These are phyloP conservation scores for Phoebastria nigripes DNA, from an alignment of 2,797 vertebrate genomes.

Conservation along the genomic window DNA sequence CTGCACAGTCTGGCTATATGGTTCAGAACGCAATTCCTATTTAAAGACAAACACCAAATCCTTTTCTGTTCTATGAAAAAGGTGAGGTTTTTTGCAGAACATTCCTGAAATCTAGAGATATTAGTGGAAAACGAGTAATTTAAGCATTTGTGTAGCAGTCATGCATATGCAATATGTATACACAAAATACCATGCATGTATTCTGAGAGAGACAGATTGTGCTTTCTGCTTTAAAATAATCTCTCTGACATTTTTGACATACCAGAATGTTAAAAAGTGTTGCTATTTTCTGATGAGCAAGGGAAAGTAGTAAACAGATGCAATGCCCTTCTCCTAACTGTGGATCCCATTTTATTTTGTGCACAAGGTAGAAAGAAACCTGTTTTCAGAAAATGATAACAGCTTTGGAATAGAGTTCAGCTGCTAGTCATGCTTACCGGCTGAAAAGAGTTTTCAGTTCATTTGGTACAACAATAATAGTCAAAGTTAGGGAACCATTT, in stretches of 20 bases:
- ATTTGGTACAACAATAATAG: not conserved
- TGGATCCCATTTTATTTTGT: conserved; percentile 27
- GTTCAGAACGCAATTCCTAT: not conserved
- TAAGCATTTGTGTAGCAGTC: not conserved
- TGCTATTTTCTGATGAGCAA: conserved; percentile 10
- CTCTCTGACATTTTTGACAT: not conserved
- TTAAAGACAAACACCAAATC: not conserved
- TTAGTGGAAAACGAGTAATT: not conserved
- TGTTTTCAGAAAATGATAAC: conserved; percentile 41
- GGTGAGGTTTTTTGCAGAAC: not conserved
- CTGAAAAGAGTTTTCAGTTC: conserved; percentile 31
- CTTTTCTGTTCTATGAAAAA: not conserved
- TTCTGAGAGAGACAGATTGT: not conserved
- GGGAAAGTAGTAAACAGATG: not conserved
- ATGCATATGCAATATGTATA: not conserved
- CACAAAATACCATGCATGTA: not conserved
- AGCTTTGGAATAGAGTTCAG: conserved; percentile 28
- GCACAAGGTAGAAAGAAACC: conserved; percentile 27
- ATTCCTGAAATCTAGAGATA: not conserved
- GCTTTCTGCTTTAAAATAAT: not conserved
- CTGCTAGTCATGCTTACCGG: not conserved
- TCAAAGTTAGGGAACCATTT: conserved; percentile 43
- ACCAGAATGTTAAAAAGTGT: not conserved
- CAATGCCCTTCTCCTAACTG: not conserved
- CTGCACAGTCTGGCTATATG: not conserved